Evolutionary conservation across 2,888 invertebrate genomes (phyloP).

Genomic region (Drosophila melanosoma): DNA sequence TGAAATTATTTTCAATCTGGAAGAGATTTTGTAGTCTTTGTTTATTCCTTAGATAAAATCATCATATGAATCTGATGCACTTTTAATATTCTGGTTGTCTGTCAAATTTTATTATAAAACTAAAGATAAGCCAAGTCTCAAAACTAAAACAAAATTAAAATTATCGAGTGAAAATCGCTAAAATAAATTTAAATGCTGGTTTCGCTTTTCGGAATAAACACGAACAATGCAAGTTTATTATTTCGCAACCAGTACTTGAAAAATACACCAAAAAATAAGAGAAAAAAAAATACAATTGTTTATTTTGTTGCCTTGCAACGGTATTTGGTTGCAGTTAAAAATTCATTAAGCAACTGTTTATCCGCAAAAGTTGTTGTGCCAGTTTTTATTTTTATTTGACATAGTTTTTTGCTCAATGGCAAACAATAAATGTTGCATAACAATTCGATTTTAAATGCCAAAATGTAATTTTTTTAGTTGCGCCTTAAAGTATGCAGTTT

Average conservation of each 20-base stretch:
- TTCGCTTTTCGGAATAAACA: constrained; percentile 10
- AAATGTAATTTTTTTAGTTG: constrained; percentile 31
- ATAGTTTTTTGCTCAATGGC: neutral
- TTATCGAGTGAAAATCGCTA: neutral
- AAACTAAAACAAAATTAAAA: neutral
- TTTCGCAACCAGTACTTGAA: constrained; percentile 5
- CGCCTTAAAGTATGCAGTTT: constrained; percentile 38
- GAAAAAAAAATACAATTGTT: constrained; percentile 4
- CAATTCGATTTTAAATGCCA: constrained; percentile 23
- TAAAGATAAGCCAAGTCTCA: neutral
- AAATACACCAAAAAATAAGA: neutral
- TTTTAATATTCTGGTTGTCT: neutral
- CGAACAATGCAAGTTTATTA: constrained; percentile 4
- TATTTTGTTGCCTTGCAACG: neutral
- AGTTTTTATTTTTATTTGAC: neutral
- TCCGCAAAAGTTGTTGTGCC: constrained; percentile 20
- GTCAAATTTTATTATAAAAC: neutral
- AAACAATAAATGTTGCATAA: constrained; percentile 20
- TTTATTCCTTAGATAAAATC: too few species aligned
- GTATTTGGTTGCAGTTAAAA: constrained; percentile 38
- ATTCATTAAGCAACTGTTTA: constrained; percentile 50
- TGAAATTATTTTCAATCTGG: neutral
- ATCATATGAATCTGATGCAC: neutral
- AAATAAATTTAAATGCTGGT: constrained; percentile 15
- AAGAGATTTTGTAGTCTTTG: too few species aligned